These are phyloP conservation scores for Engraulis encrasicolus DNA, from an alignment of 2,113 vertebrate species.

Conservation along the genomic window DNA sequence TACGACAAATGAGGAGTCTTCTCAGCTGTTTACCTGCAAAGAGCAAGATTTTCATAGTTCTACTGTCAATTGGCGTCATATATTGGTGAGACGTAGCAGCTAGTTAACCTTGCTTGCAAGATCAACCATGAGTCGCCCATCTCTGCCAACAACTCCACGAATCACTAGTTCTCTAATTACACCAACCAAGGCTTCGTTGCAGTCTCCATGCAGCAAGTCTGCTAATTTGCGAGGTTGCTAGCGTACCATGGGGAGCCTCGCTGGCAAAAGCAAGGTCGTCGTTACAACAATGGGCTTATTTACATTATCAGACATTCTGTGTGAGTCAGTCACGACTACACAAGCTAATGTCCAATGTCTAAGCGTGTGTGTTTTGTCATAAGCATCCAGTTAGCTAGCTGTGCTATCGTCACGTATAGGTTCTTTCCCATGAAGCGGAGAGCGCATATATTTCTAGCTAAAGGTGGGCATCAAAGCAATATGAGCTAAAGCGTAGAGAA, in stretches of 20 bases:
- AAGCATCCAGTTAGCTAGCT: not conserved
- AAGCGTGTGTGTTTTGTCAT: not conserved
- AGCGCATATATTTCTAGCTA: not conserved
- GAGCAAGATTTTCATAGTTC: not conserved
- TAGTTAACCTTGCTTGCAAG: conserved; percentile 14
- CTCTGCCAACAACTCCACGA: not conserved
- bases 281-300: no score
- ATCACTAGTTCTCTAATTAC: no score
- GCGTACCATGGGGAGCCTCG: no score
- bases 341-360: not conserved
- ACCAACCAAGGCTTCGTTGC: no score
- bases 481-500: not conserved
- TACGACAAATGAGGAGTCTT: not conserved
- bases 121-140: conserved; percentile 16
- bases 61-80: not conserved
- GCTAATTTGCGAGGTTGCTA: no score
- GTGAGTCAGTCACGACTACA: no score
- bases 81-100: not conserved
- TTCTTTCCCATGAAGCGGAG: not conserved
- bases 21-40: conserved; percentile 1
- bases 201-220: no score
- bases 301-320: no score
- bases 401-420: not conserved
- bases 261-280: no score
- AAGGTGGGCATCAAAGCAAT: not conserved